These are phyloP conservation scores for Stegastes partitus DNA, from an alignment of 2,113 vertebrate genomes.

Conservation along the genomic window DNA sequence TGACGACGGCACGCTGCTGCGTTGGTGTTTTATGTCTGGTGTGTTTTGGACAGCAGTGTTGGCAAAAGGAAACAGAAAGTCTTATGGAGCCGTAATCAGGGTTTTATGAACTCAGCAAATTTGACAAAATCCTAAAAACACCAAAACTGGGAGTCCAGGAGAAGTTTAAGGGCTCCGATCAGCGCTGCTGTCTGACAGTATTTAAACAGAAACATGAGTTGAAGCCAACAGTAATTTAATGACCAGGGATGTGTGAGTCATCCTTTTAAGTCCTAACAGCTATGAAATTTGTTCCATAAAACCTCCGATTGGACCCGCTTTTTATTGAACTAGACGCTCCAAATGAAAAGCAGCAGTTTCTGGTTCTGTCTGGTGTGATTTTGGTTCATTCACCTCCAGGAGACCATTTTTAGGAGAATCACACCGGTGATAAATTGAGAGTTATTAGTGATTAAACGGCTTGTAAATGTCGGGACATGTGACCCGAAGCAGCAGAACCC, in stretches of 20 bases:
- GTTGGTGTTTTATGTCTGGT: conserved; percentile 5
- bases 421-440: not conserved
- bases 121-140: conserved; percentile 23
- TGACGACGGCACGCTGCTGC: conserved; percentile 39
- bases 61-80: not conserved
- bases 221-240: conserved; percentile 7
- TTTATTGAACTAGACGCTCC: too few species aligned
- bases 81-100: not conserved
- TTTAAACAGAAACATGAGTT: conserved; percentile 12
- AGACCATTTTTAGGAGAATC: not conserved
- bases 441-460: not conserved
- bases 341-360: not conserved
- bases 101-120: conserved; percentile 15
- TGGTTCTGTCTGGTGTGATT: not conserved
- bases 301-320: not conserved
- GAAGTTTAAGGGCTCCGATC: too few species aligned
- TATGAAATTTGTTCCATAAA: conserved; percentile 3
- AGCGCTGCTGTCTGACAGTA: conserved; percentile 27
- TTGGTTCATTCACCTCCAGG: not conserved
- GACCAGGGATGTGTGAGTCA: not conserved
- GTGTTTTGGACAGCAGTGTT: conserved; percentile 38
- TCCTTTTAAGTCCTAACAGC: not conserved
- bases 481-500: too few species aligned
- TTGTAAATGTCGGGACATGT: too few species aligned
- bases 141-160: too few species aligned